Conservation (phyloP, 2,888 invertebrate genomes). For the Teleiodes luculella region DNA sequence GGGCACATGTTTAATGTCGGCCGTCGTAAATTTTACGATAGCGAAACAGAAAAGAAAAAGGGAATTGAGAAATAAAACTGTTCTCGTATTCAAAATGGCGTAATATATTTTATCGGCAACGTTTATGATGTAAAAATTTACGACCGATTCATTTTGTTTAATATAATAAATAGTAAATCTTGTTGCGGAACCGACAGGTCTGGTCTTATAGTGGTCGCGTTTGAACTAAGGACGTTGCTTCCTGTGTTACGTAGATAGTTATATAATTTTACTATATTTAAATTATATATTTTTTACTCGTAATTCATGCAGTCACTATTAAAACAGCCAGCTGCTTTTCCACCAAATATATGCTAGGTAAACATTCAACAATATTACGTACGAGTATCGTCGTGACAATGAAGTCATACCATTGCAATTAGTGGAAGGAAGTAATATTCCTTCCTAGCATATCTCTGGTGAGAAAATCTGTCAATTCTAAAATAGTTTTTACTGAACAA, state of each 20-base stretch:
- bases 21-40: slow-evolving; percentile 51
- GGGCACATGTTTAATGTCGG: slow-evolving; percentile 49
- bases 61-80: slow-evolving; percentile 60
- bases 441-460: too few species aligned
- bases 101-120: slow-evolving; percentile 52
- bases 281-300: neutral
- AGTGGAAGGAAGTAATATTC: too few species aligned
- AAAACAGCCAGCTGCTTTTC: too few species aligned
- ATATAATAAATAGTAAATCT: slow-evolving; percentile 52
- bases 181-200: slow-evolving; percentile 42
- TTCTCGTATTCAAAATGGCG: slow-evolving; percentile 56
- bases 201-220: slow-evolving; percentile 23
- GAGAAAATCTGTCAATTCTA: too few species aligned
- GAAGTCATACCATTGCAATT: too few species aligned
- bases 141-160: slow-evolving; percentile 44
- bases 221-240: slow-evolving; percentile 38
- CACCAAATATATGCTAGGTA: too few species aligned
- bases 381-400: too few species aligned
- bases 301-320: too few species aligned
- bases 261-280: neutral
- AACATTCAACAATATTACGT: too few species aligned
- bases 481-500: too few species aligned
- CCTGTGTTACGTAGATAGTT: slow-evolving; percentile 34
- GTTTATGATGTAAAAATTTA: slow-evolving; percentile 55
- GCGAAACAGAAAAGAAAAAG: slow-evolving; percentile 40